Evolutionary conservation across 64 coral and sea anemone species (phyloP), one percentile per base, ranked within the genome.

Genomic region (Actinia equina): DNA sequence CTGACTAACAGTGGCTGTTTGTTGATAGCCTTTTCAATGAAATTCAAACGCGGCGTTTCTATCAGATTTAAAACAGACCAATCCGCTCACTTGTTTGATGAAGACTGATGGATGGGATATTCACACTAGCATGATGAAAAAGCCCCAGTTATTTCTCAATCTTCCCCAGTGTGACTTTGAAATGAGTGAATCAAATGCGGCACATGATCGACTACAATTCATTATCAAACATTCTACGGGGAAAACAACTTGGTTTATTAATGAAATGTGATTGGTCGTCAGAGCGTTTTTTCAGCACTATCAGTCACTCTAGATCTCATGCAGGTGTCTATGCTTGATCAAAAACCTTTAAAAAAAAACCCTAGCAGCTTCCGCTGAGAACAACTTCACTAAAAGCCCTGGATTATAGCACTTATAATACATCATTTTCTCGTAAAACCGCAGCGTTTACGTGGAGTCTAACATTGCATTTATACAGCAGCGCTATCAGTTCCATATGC

Each of bases 271-370:
- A 74, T 74, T 41, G 69, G 69, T 12, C 25, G 0, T 37, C 30
- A 37, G 23, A 15, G 1, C 22, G 62, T 74, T 26, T n/a, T 25
- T 74, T 74, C 26, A 30, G 7, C 69, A 3, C 69, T 74, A 74
- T 74, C 69, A 41, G 69, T 2, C 69, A 65, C n/a, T 10, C 25
- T 74, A 37, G 13, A 74, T 74, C 69, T 74, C 69, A 11, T 30
- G 69, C 69, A 74, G 69, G 69, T 74, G 69, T 74, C 69, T 26
- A 37, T 74, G 11, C 69, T 41, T 74, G 69, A 74, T 74, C 69
- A n/a, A 41, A 8, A 41, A 41, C 69, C 69, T 65, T 65, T 23
- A n/a, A n/a, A n/a, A n/a, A 4, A 23, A 65, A 65, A 49, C 1
- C 46, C 46, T 49, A 49, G 7, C 46, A 49, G 46, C 46, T 69